Conservation (phyloP, 2,888 invertebrate genomes). For the Alitta virens region DNA sequence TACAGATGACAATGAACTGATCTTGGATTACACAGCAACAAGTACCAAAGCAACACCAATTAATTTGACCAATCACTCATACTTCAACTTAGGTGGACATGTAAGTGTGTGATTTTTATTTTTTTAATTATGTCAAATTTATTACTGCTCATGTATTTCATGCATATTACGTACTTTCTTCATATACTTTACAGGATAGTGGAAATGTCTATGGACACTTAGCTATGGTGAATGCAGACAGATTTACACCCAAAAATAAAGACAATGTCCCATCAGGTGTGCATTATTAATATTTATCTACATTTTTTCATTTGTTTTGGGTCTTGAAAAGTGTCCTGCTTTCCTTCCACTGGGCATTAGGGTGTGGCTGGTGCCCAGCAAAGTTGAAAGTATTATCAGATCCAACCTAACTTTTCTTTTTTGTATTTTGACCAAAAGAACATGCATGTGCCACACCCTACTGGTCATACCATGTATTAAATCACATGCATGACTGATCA, state of each 20-base stretch:
- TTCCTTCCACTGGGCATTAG: too few relatives aligned
- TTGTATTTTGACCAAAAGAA: too few relatives aligned
- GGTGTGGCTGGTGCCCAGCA: too few relatives aligned
- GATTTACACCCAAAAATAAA: slow-evolving; percentile 71
- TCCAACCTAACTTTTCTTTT: too few relatives aligned
- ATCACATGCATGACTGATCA: neutral
- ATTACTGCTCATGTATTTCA: too few relatives aligned
- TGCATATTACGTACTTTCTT: neutral
- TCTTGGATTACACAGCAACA: slow-evolving; percentile 73
- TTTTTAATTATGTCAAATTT: too few relatives aligned
- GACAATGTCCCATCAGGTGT: slow-evolving; percentile 45
- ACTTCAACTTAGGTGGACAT: slow-evolving; percentile 87
- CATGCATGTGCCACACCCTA: neutral
- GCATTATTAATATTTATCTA: too few relatives aligned
- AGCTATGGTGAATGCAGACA: slow-evolving; percentile 70
- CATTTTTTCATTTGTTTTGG: too few relatives aligned
- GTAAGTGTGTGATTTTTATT: slow-evolving; percentile 57
- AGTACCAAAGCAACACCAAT: slow-evolving; percentile 78
- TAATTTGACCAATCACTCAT: slow-evolving; percentile 84
- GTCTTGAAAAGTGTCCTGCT: too few relatives aligned
- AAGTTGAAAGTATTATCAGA: too few relatives aligned
- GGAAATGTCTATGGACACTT: slow-evolving; percentile 45
- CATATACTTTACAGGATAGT: slow-evolving; percentile 33
- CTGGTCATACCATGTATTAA: neutral
- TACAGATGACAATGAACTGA: slow-evolving; percentile 69